Percentiles rank a stretch among this genome's conserved stretches.
Evolutionary conservation across 2,888 invertebrate genomes (phyloP).

Genomic region (Atethmia centrago): DNA sequence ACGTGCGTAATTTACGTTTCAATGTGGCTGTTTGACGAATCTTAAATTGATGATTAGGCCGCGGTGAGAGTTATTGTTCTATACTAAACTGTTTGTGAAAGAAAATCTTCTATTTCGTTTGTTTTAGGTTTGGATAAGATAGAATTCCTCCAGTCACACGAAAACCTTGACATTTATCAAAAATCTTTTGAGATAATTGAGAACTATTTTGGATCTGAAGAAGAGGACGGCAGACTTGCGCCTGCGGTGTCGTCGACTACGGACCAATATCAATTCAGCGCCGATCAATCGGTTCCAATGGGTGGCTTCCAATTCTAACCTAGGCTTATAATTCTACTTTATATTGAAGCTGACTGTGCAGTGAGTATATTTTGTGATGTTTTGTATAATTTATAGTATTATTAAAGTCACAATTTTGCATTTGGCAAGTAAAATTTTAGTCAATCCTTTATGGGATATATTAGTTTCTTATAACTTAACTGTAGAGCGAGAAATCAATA

Average conservation of each 20-base stretch:
- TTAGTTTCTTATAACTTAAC: slow-evolving; percentile 18
- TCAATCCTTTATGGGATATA: slow-evolving; percentile 25
- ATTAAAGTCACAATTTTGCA: slow-evolving; percentile 40
- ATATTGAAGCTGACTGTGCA: slow-evolving; percentile 71
- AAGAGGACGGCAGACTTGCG: slow-evolving; percentile 95
- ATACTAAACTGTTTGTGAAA: neutral
- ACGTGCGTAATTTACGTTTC: neutral
- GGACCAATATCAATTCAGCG: slow-evolving; percentile 93
- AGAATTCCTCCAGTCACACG: slow-evolving; percentile 99
- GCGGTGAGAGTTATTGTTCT: neutral
- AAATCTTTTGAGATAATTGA: slow-evolving; percentile 99
- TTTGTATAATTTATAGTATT: slow-evolving; percentile 54
- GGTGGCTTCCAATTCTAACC: slow-evolving; percentile 95
- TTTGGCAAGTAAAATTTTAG: slow-evolving; percentile 29
- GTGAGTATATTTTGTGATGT: slow-evolving; percentile 70
- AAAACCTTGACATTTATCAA: slow-evolving; percentile 98
- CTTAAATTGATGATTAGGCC: neutral
- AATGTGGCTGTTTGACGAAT: neutral
- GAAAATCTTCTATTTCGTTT: slow-evolving; percentile 21
- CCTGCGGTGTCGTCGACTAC: slow-evolving; percentile 94
- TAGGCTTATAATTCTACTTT: slow-evolving; percentile 59
- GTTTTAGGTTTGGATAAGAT: slow-evolving; percentile 98
- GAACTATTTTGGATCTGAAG: slow-evolving; percentile 98
- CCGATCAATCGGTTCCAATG: slow-evolving; percentile 94
- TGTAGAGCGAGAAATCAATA: slow-evolving; percentile 32